These are phyloP conservation scores for Pseudopipra pipra DNA, from an alignment of 2,113 vertebrate genomes.

Conservation along the genomic window DNA sequence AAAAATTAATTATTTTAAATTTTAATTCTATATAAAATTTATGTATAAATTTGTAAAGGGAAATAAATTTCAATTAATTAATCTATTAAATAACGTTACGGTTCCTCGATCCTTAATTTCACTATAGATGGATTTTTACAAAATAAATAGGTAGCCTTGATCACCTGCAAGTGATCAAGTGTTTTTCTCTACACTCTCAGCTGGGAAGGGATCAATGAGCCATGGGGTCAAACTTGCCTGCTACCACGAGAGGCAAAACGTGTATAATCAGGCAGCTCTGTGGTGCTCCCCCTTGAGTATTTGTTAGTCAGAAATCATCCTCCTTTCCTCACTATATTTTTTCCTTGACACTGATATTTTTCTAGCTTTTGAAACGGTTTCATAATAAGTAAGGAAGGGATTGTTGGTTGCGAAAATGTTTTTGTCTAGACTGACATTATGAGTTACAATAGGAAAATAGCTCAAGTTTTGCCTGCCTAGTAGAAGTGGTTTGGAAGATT, in stretches of 20 bases:
- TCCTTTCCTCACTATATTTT: background rate
- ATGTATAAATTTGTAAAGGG: background rate
- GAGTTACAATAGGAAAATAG: background rate
- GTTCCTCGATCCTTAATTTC: background rate
- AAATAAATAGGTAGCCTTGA: background rate
- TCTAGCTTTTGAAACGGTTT: background rate
- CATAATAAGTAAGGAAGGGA: background rate
- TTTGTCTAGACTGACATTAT: background rate
- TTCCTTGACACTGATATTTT: background rate
- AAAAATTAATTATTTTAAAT: background rate
- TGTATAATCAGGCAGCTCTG: background rate
- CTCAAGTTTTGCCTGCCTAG: background rate
- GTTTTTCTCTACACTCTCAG: background rate
- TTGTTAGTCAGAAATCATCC: background rate
- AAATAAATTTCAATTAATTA: background rate
- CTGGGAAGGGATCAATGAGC: background rate
- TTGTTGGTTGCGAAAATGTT: background rate
- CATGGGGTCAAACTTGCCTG: background rate
- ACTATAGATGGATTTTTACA: background rate
- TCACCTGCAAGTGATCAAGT: background rate
- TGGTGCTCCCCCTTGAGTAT: background rate
- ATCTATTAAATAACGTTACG: background rate
- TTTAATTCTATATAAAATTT: background rate
- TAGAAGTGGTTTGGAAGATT: background rate
- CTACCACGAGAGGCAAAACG: background rate